These are phyloP conservation scores for Silurus aristotelis DNA, from an alignment of 2,797 vertebrate genomes.

Conservation along the genomic window DNA sequence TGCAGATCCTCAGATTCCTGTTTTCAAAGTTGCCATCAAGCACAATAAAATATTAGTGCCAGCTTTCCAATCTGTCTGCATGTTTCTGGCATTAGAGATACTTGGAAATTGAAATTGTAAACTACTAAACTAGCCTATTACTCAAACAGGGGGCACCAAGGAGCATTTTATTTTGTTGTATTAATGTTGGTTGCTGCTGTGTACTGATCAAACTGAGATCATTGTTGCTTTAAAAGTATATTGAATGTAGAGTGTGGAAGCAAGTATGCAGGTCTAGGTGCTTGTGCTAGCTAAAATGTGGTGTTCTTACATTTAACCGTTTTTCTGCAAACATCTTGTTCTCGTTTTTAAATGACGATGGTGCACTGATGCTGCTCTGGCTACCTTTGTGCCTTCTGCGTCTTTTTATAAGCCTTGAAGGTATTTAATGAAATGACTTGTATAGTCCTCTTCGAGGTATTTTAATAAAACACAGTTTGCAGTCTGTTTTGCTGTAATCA, in stretches of 20 bases:
- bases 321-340: neutral
- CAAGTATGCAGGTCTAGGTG: too few species aligned
- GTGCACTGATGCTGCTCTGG: neutral
- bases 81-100: neutral
- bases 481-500: neutral
- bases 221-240: neutral
- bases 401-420: neutral
- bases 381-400: neutral
- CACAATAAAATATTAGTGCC: conserved; percentile 7
- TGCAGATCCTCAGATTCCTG: neutral
- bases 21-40: neutral
- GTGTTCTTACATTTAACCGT: neutral
- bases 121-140: too few species aligned
- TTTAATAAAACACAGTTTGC: neutral
- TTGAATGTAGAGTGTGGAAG: neutral
- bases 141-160: neutral
- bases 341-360: neutral
- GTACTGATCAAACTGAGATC: neutral
- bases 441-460: neutral
- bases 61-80: conserved; percentile 31
- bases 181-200: neutral
- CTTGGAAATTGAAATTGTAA: neutral
- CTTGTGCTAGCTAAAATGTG: neutral
- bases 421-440: neutral
- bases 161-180: neutral